Evolutionary conservation across 2,113 vertebrate genomes (phyloP), one percentile per base, ranked within the genome.

Genomic region (Caranx melampygus): DNA sequence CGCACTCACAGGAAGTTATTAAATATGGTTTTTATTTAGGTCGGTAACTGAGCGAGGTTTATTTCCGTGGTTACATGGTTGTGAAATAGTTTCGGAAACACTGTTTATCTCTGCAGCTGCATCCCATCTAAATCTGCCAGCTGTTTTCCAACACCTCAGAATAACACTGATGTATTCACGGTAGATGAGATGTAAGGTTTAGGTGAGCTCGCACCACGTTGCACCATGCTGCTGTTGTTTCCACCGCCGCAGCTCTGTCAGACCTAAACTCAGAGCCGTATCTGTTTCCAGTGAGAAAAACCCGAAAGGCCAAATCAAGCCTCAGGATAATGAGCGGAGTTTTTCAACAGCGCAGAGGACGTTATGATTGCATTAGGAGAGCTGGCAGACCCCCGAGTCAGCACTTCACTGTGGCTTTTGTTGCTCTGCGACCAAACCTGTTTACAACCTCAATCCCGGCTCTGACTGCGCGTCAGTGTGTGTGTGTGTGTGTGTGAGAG

Each of bases 351-450:
- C 35, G 49, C 57, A 75, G 68, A 67, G 73, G 80, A 83, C 75
- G 74, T 71, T 79, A 16, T 61, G 61, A 79, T 72, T 77, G 59
- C 82, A 79, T 81, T 83, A 76, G 75, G 64, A 69, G 83, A 83
- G 75, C 55, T 73, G 72, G 83, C 71, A 78, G 79, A 26, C 26
- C 63, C n/a, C 47, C 11, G 60, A 84, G 68, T 67, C 72, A 82
- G 82, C 76, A 42, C 35, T 76, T 42, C 71, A 45, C 55, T 79
- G 63, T 3, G 69, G 68, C 35, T 75, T 82, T 33, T 72, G 35
- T 40, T 75, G 64, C 68, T 47, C 67, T 79, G 49, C 59, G 61
- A 69, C 79, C 34, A 3, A 62, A 35, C 51, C 26, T 58, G 55
- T 67, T 82, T 57, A 73, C 31, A 21, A 58, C 74, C 61, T 11